A percentile compares a stretch with the other conserved stretches of the same genome.
These are phyloP conservation scores for Drosophila ironensis DNA, from an alignment of 1,140 invertebrate genomes.

Conservation along the genomic window DNA sequence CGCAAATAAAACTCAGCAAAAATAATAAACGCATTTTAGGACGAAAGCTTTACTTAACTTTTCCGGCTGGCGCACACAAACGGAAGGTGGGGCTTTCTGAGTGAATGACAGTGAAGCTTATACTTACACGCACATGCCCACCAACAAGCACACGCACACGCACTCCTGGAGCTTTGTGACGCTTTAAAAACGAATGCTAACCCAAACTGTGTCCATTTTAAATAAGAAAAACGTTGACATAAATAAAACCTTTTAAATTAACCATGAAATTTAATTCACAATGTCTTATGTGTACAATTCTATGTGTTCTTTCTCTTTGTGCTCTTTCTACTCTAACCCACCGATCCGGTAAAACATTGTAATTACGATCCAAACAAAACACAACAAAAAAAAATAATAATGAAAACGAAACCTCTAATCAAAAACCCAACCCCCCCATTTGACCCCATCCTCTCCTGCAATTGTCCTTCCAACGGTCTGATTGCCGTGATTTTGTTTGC, in stretches of 20 bases:
- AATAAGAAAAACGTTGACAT: constrained; percentile 29
- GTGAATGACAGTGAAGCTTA: constrained; percentile 6
- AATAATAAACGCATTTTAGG: constrained; percentile 26
- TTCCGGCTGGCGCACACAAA: constrained; percentile 10
- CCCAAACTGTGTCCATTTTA: constrained; percentile 1
- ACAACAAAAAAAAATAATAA: background rate
- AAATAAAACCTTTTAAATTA: constrained; percentile 13
- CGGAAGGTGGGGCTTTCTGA: background rate
- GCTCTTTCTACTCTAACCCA: constrained; percentile 58
- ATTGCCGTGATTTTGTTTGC: constrained; percentile 24
- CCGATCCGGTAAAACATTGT: constrained; percentile 47
- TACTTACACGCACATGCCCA: background rate
- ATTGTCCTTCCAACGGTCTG: background rate
- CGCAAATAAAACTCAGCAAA: constrained; percentile 33
- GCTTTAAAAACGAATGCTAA: constrained; percentile 17
- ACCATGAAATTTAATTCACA: constrained; percentile 39
- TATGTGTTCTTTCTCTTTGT: constrained; percentile 73
- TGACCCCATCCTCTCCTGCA: background rate
- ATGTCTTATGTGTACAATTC: constrained; percentile 64
- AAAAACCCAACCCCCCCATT: background rate
- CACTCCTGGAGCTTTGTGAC: constrained; percentile 1
- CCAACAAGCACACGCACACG: background rate
- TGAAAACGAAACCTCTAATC: background rate
- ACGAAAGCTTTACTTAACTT: constrained; percentile 27
- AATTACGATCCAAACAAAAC: constrained; percentile 32